Conservation (phyloP, 2,888 invertebrate species). For the Dilophus febrilis region DNA sequence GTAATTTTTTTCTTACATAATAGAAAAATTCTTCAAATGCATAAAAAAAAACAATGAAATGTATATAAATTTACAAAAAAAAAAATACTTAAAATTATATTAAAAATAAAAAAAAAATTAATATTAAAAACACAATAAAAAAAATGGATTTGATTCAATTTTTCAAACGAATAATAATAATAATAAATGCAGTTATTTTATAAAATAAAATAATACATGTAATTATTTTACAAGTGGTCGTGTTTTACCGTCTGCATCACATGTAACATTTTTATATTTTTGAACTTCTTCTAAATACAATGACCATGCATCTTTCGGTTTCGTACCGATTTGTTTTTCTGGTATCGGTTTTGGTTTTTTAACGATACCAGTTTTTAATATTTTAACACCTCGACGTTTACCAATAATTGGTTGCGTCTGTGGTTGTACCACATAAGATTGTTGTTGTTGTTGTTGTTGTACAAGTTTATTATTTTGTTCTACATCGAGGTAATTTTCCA, state of each 20-base stretch:
- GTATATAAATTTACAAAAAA: no score
- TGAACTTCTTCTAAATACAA: constrained; percentile 87
- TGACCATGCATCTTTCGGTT: constrained; percentile 78
- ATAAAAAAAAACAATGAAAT: no score
- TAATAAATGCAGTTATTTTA: not conserved
- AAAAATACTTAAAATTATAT: no score
- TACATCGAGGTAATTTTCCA: constrained; percentile 24
- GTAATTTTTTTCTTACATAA: no score
- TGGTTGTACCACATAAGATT: constrained; percentile 16
- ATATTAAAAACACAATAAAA: no score
- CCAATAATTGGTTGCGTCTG: constrained; percentile 46
- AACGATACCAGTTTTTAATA: constrained; percentile 77
- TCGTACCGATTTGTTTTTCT: constrained; percentile 31
- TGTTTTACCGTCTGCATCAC: constrained; percentile 81
- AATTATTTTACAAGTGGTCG: constrained; percentile 75
- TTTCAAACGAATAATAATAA: no score
- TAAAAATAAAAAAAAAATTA: no score
- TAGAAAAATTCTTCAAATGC: no score
- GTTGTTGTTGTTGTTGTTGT: constrained; percentile 22
- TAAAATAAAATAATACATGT: no score
- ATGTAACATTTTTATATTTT: constrained; percentile 79
- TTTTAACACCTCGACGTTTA: constrained; percentile 70
- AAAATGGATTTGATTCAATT: no score
- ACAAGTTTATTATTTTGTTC: not conserved
- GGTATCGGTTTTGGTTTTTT: constrained; percentile 58